Evolutionary conservation across 2,888 invertebrate species (phyloP), one percentile per base, ranked within the genome.

Genomic region (Idaea biselata): DNA sequence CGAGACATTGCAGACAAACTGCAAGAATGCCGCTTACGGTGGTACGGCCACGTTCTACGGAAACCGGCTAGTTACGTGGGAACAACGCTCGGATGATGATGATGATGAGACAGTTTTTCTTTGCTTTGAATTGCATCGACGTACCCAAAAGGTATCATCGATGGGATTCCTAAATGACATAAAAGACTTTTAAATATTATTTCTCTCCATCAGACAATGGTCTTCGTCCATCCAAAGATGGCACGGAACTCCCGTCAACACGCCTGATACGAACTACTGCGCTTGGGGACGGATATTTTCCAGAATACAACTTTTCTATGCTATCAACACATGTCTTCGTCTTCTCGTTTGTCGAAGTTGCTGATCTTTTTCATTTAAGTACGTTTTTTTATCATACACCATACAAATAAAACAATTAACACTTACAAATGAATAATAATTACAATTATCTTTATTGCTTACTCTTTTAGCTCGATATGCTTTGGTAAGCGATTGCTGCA

Each of bases 191-290:
- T 25, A 25, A 25, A 25, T 25, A 5, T 25, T 25, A 1, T 25
- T 25, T 25, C 11, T 44, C 11, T 56, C 11, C 44, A 5, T 18
- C 64, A 75, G 76, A 75, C 0, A 80, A 76, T 53, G 63, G 73
- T 0, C 60, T 78, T 3, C 66, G 80, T 16, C 73, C 80, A 32
- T 75, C 80, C 0, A 67, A 55, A 31, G 76, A 79, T 18, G 82
- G 82, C 0, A 74, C 75, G 0, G 75, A 76, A 25, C 68, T 83
- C 3, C 83, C 82, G 0, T 80, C 80, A 1, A 31, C 80, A 1
- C 73, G 83, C 4, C 53, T 68, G 0, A 62, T 83, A 16, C 75
- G 81, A 31, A 79, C 80, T 14, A 70, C 70, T 8, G 68, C 82
- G 5, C 66, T 82, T 3, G 73, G 71, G 0, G 81, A 80, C 7